A percentile compares a stretch with the other conserved stretches of the same genome.
phyloP scores from a whole-genome alignment of 2,113 vertebrate species.

The Pomatorhinus ruficollis region DNA sequence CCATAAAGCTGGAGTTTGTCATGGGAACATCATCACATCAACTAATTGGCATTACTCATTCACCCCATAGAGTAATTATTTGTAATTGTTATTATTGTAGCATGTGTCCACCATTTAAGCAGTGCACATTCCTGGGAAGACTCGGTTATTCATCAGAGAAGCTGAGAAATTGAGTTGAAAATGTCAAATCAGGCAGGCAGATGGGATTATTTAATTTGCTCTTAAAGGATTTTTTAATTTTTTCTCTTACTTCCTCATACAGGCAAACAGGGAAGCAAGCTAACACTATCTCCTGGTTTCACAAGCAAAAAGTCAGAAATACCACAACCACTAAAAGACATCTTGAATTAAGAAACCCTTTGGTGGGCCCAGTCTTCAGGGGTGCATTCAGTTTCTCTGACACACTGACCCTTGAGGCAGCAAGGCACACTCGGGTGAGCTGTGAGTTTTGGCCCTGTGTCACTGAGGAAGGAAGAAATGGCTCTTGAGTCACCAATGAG shows the following conservation, averaged over 20 bases:
- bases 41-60: neutral
- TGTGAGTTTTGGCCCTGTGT: neutral
- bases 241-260: constrained; percentile 16
- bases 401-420: neutral
- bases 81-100: neutral
- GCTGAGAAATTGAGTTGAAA: neutral
- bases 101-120: neutral
- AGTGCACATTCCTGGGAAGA: neutral
- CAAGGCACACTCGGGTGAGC: fast-evolving
- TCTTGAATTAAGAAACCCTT: neutral
- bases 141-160: neutral
- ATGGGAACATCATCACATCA: neutral
- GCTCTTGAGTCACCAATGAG: neutral
- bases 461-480: neutral
- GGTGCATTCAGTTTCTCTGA: neutral
- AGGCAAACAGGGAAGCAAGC: neutral
- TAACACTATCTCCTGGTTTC: neutral
- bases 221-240: neutral
- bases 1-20: neutral
- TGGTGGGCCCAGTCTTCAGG: neutral
- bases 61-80: neutral
- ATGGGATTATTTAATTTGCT: neutral
- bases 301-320: neutral
- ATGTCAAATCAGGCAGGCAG: neutral
- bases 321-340: neutral